Base-by-base conservation (phyloP, 2,888 invertebrate genomes). In the Eupithecia insigniata region DNA sequence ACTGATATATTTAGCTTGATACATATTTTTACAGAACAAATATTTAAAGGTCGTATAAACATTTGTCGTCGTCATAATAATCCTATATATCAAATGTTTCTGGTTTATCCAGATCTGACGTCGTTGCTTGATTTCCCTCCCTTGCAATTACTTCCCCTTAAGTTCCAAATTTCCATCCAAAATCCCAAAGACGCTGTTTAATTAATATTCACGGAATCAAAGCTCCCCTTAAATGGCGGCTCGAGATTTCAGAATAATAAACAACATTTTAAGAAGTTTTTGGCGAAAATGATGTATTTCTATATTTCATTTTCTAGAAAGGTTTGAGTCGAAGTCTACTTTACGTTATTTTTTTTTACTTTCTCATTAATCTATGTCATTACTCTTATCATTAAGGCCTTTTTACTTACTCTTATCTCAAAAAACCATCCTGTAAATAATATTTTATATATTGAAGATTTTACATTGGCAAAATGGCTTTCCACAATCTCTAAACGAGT, bases 191-290 rank as follows among this genome's bases (percentile, higher is more conserved):
- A 71, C 67, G 64, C 73, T 73, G 69, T 76, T 73, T 70, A 76
- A 76, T 76, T 76, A 76, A 77, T 76, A 75, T 76, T 78, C 70
- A 78, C 62, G 72, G 72, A 76, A 76, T 75, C 71, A 78, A 75
- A 73, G 65, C 74, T 64, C 66, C 71, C 58, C 71, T 70, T 78
- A 71, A 76, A 76, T 73, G 70, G 70, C 58, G 68, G 70, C 75
- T 73, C 60, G 73, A 72, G 75, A 67, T 67, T 72, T 72, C 69
- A 76, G 75, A 76, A 75, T 77, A 69, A 72, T 77, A 67, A 72
- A 72, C 69, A 72, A 70, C 66, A 60, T 70, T 64, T 72, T 30
- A 66, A 43, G 34, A 77, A 72, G 69, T 71, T 76, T 74, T 77
- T 77, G 61, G 67, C 30, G 51, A 16, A 69, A 72, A 74, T 72